Base-by-base conservation (phyloP, 2,888 invertebrate species). In the Melangyna quadrimaculata region DNA sequence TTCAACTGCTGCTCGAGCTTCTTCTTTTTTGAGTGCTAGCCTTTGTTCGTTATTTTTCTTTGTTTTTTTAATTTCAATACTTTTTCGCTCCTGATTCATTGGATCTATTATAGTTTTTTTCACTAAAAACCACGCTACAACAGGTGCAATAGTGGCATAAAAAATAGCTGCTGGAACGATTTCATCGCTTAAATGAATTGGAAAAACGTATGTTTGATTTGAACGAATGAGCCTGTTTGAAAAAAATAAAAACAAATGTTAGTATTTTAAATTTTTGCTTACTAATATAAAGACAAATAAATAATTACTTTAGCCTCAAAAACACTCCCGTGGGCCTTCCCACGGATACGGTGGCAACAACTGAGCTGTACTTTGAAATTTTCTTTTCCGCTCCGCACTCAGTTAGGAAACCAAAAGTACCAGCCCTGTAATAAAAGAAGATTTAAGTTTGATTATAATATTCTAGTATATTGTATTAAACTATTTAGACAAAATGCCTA, bases 321-420 rank as follows among this genome's bases (percentile, higher is more conserved):
- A 95, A 95, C 0, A 99, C 98, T 27, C 99, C 98, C 9, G 95
- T 95, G 0, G 98, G 97, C 32, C 97, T 94, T 3, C 98, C 98
- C 19, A 98, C 93, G 84, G 95, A 94, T 45, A 99, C 96, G 0
- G 97, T 94, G 1, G 98, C 98, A 0, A 96, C 95, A 1, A 98
- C 93, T 51, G 95, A 95, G 90, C 97, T 98, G 89, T 98, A 97
- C 91, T 97, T 95, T 0, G 98, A 97, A 32, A 99, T 94, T 91
- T 97, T 97, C 89, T 98, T 98, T 90, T 98, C 98, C 1, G 96
- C 96, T 0, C 98, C 98, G 90, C 98, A 98, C 90, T 98, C 98
- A 0, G 97, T 93, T 74, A 96, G 93, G 3, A 95, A 95, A 7
- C 98, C 98, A 91, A 97, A 97, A 0, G 97, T 97, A 14, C 98